Evolutionary conservation across 2,888 invertebrate species (phyloP), one percentile per base, ranked within the genome.

Genomic region (Shargacucullia verbasci): DNA sequence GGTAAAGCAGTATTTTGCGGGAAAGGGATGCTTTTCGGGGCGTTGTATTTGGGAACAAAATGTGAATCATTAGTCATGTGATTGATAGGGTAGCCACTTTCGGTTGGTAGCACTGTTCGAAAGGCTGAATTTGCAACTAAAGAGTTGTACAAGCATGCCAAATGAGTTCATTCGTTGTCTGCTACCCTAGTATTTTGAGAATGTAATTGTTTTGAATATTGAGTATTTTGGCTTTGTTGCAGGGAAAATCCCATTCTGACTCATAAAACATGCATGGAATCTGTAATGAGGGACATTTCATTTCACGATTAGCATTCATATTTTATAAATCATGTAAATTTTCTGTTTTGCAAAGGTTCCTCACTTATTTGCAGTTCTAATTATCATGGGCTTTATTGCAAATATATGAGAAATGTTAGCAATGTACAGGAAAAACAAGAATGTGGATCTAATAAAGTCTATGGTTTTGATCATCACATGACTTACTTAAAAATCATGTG

Each of bases 401-500:
- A n/a, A n/a, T n/a, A n/a, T n/a, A n/a, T n/a, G n/a, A n/a, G 3
- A 34, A 31, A 1, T 31, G 10, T 3, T 14, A 14, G 6, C 3
- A 38, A 50, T 38, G 29, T 29, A 27, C 29, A 50, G 71, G 27
- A 47, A 65, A 55, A 65, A n/a, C 0, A 8, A 5, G 33, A 29
- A 38, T 29, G 47, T 11, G 1, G 11, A 27, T n/a, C n/a, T 34
- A 1, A 38, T 41, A 20, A 70, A 45, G 31, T 38, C 13, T 40
- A 27, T 66, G 45, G 34, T 14, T 58, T 60, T 66, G 15, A 14
- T 59, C 45, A 81, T 89, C 90, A 91, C 88, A 88, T 90, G 91
- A 90, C 79, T 60, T 77, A 56, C 62, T 73, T 78, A 70, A 15
- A 43, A 39, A 75, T 88, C 91, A 90, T 88, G 87, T 90, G 90